Evolutionary conservation across 2,797 vertebrate genomes (phyloP).

Genomic region (Pantherophis vulpinus): DNA sequence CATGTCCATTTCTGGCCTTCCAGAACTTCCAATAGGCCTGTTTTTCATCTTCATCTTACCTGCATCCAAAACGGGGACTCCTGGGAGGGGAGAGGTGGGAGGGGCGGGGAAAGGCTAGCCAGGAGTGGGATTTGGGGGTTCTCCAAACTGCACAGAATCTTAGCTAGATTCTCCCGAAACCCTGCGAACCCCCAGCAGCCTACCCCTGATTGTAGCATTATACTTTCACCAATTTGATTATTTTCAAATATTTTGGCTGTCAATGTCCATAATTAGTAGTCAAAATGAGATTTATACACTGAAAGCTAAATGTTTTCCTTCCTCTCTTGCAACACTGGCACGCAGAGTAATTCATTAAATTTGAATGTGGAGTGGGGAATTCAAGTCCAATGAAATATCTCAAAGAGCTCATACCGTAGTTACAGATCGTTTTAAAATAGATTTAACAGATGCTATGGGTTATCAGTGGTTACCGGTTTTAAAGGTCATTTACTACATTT

Average conservation of each 20-base stretch:
- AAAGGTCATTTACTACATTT: background rate
- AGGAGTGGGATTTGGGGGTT: too few species aligned
- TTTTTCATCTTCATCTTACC: too few species aligned
- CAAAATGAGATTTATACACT: background rate
- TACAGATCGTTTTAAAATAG: background rate
- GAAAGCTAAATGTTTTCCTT: background rate
- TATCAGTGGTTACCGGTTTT: background rate
- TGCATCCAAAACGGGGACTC: too few species aligned
- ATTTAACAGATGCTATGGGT: background rate
- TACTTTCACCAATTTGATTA: background rate
- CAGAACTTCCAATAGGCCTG: too few species aligned
- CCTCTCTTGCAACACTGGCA: background rate
- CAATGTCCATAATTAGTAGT: background rate
- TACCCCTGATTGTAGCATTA: background rate
- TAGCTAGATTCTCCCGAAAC: too few species aligned
- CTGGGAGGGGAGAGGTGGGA: too few species aligned
- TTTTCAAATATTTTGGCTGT: background rate
- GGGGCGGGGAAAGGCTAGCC: too few species aligned
- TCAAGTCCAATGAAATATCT: background rate
- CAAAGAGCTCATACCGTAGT: background rate
- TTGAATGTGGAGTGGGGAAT: background rate
- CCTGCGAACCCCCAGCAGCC: too few species aligned
- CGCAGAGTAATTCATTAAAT: background rate
- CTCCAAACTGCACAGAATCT: too few species aligned
- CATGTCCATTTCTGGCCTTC: too few species aligned